Conservation (phyloP, 2,797 vertebrate species). For the Melanotaenia boesemani region DNA sequence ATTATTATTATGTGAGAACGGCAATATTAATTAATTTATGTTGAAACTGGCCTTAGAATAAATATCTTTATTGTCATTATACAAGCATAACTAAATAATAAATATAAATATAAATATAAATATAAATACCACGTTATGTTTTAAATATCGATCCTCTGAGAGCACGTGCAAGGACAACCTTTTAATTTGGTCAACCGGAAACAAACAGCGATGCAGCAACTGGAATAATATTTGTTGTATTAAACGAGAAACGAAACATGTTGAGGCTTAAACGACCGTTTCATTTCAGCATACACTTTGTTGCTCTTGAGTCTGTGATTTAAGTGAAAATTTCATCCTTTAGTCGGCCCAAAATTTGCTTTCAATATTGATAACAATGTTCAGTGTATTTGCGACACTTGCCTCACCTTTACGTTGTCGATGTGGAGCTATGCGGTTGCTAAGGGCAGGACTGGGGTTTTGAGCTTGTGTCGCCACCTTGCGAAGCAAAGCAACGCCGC, state of each 20-base stretch:
- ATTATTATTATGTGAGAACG: too few species aligned
- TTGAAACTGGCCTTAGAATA: too few species aligned
- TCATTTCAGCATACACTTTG: rapidly evolving
- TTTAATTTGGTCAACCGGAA: slow-evolving; percentile 56
- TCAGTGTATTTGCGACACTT: slow-evolving; percentile 72
- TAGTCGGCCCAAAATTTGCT: rapidly evolving
- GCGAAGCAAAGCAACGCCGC: slow-evolving; percentile 14
- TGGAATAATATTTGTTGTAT: neutral
- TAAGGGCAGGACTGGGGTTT: slow-evolving; percentile 44
- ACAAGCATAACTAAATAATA: too few species aligned
- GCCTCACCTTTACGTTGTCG: slow-evolving; percentile 77
- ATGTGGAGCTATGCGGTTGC: slow-evolving; percentile 81
- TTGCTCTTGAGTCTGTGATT: too few species aligned
- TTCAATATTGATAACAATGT: neutral
- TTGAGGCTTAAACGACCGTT: neutral
- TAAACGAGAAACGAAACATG: neutral
- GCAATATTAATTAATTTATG: too few species aligned
- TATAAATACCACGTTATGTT: too few species aligned
- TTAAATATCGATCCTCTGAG: neutral
- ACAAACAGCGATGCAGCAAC: neutral
- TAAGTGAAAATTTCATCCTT: too few species aligned
- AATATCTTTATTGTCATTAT: too few species aligned
- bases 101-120: too few species aligned
- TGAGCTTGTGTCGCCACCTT: slow-evolving; percentile 37
- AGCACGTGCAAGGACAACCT: rapidly evolving